Evolutionary conservation across 2,113 vertebrate genomes (phyloP), one percentile per base, ranked within the genome.

Genomic region (Brachypodius melanocephalos): DNA sequence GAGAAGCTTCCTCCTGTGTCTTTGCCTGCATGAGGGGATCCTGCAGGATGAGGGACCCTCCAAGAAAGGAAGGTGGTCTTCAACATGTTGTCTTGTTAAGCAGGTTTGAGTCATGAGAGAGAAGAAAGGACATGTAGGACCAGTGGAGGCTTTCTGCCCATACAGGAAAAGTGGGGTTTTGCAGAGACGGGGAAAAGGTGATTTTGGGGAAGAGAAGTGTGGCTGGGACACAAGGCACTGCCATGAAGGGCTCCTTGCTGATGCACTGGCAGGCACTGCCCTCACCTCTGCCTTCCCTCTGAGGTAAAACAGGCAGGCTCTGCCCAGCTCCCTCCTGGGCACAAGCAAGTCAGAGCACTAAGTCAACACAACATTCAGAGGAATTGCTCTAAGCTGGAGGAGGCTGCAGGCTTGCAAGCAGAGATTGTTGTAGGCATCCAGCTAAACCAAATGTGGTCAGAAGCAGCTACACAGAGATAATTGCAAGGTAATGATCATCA

Each of bases 1-100:
- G 25, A 71, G 4, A 20, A 52, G 46, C 19, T 8, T 57, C 31
- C 8, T 48, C 8, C n/a, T 0, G 0, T 43, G 38, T 29, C 42
- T 88, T 28, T 52, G 17, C 36, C 45, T 38, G 32, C 15, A 18
- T 3, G 3, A 31, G 31, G 19, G 32, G 4, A 52, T 14, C 21
- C 66, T 67, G n/a, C 25, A 38, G 63, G 31, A 76, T 1, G 15
- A 85, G 29, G 10, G 4, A 20, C 3, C 22, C 12, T 52, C 58
- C 2, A 7, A 62, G 57, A n/a, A 85, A n/a, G 46, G 63, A 34
- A 57, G 31, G 26, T 48, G 34, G 21, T 67, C 42, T 57, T 81
- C 62, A 21, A 5, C 13, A 28, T 0, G 0, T 22, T 26, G 28
- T 71, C 59, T 15, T 36, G 12, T 28, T 40, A 67, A 52, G 42